phyloP scores from a whole-genome alignment of 2,113 vertebrate species.

The Corydoras sp. region DNA sequence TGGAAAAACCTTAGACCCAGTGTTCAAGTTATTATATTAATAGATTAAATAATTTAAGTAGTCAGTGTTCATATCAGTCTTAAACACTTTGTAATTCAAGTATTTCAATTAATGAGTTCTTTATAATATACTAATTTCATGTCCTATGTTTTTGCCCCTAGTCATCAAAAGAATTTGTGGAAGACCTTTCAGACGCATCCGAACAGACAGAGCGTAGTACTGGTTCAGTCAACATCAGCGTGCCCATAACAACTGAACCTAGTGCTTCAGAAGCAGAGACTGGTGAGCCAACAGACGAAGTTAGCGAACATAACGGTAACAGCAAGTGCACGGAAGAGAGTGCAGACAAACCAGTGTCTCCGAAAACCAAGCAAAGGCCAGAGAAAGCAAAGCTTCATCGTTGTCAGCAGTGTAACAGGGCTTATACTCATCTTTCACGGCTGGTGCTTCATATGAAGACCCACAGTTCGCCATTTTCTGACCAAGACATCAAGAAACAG shows the following conservation, averaged over 20 bases:
- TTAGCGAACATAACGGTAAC: constrained; percentile 9
- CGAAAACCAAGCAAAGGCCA: constrained; percentile 1
- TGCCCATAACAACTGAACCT: not conserved
- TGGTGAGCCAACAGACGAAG: not conserved
- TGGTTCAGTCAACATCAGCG: not conserved
- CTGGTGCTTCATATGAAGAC: constrained; percentile 42
- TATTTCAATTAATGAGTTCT: no score
- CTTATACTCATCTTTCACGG: constrained; percentile 34
- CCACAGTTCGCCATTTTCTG: constrained; percentile 15
- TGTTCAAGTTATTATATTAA: no score
- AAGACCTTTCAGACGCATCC: constrained; percentile 19
- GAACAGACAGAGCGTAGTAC: constrained; percentile 26
- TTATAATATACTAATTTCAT: no score
- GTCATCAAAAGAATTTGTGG: constrained; percentile 20
- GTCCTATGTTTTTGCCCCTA: no score
- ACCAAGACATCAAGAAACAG: not conserved
- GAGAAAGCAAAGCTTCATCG: constrained; percentile 9
- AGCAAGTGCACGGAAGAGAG: constrained; percentile 4
- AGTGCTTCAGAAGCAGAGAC: constrained; percentile 11
- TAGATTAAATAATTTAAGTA: no score
- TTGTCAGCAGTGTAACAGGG: constrained; percentile 40
- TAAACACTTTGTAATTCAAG: no score
- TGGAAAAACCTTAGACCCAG: no score
- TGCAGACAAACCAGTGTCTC: not conserved
- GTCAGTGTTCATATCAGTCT: no score